A percentile compares a stretch with the other conserved stretches of the same genome.
Evolutionary conservation across 2,888 invertebrate genomes (phyloP).

Genomic region (Parnassius mnemosyne): DNA sequence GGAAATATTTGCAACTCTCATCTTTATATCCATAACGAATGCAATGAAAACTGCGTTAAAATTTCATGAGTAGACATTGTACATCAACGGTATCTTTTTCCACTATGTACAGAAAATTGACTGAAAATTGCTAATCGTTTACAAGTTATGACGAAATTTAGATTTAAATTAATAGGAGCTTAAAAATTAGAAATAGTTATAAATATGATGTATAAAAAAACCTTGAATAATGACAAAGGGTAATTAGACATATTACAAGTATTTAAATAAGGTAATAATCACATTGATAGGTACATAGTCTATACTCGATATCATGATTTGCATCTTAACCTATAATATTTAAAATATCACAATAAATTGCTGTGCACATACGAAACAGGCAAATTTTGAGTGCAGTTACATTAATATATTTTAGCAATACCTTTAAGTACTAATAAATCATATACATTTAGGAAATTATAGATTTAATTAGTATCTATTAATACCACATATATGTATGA

Average conservation of each 20-base stretch:
- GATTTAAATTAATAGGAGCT: slow-evolving; percentile 27
- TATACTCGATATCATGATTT: slow-evolving; percentile 71
- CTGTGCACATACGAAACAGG: slow-evolving; percentile 81
- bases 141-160: slow-evolving; percentile 40
- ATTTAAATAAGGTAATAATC: slow-evolving; percentile 63
- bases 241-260: slow-evolving; percentile 45
- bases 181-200: slow-evolving; percentile 29
- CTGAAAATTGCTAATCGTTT: slow-evolving; percentile 65
- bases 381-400: slow-evolving; percentile 80
- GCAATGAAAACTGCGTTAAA: slow-evolving; percentile 24
- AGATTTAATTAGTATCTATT: slow-evolving; percentile 28
- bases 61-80: slow-evolving; percentile 38
- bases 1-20: background rate
- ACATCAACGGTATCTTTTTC: slow-evolving; percentile 57
- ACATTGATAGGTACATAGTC: slow-evolving; percentile 72
- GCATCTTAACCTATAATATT: slow-evolving; percentile 76
- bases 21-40: slow-evolving; percentile 14
- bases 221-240: slow-evolving; percentile 35
- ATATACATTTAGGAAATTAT: slow-evolving; percentile 45
- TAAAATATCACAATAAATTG: slow-evolving; percentile 82
- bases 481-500: slow-evolving; percentile 13
- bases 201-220: slow-evolving; percentile 25
- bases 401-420: slow-evolving; percentile 65
- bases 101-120: slow-evolving; percentile 72
- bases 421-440: slow-evolving; percentile 56